Base-by-base conservation (phyloP, 2,797 vertebrate genomes). In the Euthynnus affinis region DNA sequence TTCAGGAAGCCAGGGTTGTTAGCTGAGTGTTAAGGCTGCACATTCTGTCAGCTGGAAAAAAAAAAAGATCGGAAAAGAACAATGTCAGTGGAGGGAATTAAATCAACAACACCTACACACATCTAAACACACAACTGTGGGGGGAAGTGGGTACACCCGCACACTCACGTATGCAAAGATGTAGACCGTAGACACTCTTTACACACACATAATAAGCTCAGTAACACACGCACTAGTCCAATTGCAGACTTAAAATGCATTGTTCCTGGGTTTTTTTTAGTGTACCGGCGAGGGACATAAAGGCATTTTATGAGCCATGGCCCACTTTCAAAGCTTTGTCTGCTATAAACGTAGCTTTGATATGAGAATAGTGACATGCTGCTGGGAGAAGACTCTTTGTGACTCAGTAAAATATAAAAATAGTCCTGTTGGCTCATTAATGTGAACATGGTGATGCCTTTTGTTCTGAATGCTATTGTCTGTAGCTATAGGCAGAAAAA, bases 321-420 rank as follows among this genome's bases (percentile, higher is more conserved):
- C 92, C 92, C 93, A 91, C 86, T 93, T 94, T 93, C 92, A 92
- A 92, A 93, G 91, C 92, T 90, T 90, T 90, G 90, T 89, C 85
- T 92, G 85, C 86, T 88, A 86, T 92, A 92, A 94, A 93, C 70
- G 74, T 78, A 90, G 90, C 91, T 93, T 94, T 94, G 92, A 94
- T 93, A 90, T 87, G 89, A 92, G 91, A 91, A 91, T 80, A 90
- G 90, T 91, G 91, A 92, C 90, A 91, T 77, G 88, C 91, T 91
- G 90, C 88, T 87, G 89, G 80, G 87, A 90, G 91, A 92, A 87
- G 85, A 85, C 83, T 89, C 91, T 94, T 91, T 93, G 92, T 93
- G 92, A 93, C 91, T 92, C 91, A 91, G 91, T 91, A 80, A 90
- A 91, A 91, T 90, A 80, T 89, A 91, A 89, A 93, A 93, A 93